Evolutionary conservation across 2,888 invertebrate species (phyloP), one percentile per base, ranked within the genome.

Genomic region (Pecten maximus): DNA sequence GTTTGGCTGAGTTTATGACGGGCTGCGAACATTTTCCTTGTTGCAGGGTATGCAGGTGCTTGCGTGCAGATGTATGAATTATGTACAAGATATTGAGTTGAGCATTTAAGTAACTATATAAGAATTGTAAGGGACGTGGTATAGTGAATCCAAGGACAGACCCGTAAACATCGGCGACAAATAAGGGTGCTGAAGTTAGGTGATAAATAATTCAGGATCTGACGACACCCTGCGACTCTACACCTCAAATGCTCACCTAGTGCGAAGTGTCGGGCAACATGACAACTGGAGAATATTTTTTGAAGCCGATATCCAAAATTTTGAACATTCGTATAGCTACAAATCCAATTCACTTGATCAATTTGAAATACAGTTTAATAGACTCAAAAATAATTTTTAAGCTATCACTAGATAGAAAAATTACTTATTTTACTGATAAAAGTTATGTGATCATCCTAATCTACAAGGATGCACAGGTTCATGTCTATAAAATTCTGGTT

Each of bases 71-170:
- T 74, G 35, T 74, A 74, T 74, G 35, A 74, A 74, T 74, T 74
- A 28, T 74, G 15, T 35, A 74, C 28, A 74, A 74, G 74, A 28
- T 35, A 74, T 28, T 74, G 74, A 74, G 74, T 74, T 10, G 74
- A 74, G 10, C 74, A 74, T 74, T 74, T 74, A 74, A n/a, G 60
- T 28, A 74, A 74, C 60, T 28, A 74, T 74, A 28, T 74, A 74
- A 12, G 74, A 74, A 54, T 54, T 28, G 74, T 74, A 6, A 28
- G 74, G 35, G 28, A 54, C 3, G 74, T 74, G 8, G 6, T 35
- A 6, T 74, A 74, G 35, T 35, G 74, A 2, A 74, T 74, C 35
- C 74, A 74, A 74, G 74, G 74, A 74, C 74, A 74, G 35, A 74
- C 74, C 15, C 35, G 8, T 74, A 28, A 74, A 74, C 35, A 74